These are phyloP conservation scores for Plectropomus leopardus DNA, from an alignment of 2,113 vertebrate genomes.

Conservation along the genomic window DNA sequence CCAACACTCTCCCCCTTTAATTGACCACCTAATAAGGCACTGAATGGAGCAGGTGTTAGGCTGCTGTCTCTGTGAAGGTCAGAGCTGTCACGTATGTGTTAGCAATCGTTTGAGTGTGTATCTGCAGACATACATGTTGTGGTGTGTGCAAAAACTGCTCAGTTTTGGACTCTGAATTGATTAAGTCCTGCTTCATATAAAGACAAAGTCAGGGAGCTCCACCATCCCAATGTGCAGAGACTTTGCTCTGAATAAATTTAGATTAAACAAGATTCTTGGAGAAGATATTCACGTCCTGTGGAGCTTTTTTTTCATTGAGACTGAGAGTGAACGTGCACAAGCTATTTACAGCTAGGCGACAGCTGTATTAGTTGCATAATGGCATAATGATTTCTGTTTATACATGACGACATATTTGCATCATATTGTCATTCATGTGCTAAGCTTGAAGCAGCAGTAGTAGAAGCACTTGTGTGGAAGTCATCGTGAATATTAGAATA, in stretches of 20 bases:
- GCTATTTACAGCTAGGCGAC: not conserved
- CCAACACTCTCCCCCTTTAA: constrained; percentile 35
- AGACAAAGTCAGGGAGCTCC: not conserved
- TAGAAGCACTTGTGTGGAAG: not conserved
- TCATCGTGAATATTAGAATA: constrained; percentile 14
- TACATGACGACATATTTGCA: not conserved
- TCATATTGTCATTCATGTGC: not conserved
- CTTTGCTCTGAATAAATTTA: constrained; percentile 2
- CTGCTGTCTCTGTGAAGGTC: constrained; percentile 61
- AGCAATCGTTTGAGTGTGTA: not conserved
- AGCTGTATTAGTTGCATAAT: not conserved
- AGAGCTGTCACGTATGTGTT: constrained; percentile 48
- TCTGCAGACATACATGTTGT: not conserved
- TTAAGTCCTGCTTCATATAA: not conserved
- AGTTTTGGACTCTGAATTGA: not conserved
- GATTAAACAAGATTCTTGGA: constrained; percentile 1
- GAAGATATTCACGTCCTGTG: not conserved
- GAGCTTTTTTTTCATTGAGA: not conserved
- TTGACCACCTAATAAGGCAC: constrained; percentile 36
- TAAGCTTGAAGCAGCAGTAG: not conserved
- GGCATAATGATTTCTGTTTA: not conserved
- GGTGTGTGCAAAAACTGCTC: not conserved
- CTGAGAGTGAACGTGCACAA: not conserved
- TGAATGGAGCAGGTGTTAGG: constrained; percentile 15
- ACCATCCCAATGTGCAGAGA: not conserved